phyloP scores from a whole-genome alignment of 1,140 invertebrate genomes.

The Brachionus rubens region DNA sequence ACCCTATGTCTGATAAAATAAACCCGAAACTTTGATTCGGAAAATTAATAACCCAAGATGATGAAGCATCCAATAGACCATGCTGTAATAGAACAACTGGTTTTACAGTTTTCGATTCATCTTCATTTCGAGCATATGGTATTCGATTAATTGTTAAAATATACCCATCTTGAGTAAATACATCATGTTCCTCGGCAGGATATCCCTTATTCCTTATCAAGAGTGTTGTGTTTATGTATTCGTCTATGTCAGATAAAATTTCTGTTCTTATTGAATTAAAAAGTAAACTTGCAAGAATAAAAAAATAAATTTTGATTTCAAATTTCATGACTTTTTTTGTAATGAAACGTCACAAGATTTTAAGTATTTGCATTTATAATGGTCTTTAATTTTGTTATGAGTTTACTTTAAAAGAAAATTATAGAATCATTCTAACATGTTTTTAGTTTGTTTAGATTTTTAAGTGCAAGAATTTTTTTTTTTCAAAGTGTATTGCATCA shows the following conservation, averaged over 20 bases:
- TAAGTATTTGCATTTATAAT: too few species aligned
- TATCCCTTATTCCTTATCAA: constrained; percentile 38
- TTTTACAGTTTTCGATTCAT: not conserved
- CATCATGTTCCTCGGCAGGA: constrained; percentile 36
- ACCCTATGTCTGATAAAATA: constrained; percentile 65
- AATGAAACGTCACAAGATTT: too few species aligned
- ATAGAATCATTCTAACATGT: too few species aligned
- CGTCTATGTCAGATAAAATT: constrained; percentile 10
- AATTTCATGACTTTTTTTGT: too few species aligned
- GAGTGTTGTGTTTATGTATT: constrained; percentile 16
- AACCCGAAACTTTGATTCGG: constrained; percentile 28
- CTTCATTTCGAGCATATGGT: not conserved
- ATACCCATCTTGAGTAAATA: constrained; percentile 38
- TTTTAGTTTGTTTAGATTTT: too few species aligned
- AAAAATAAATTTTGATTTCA: too few species aligned
- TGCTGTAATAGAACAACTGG: constrained; percentile 14
- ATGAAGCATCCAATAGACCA: constrained; percentile 28
- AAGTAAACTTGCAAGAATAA: too few species aligned
- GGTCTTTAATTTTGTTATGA: too few species aligned
- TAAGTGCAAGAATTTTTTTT: too few species aligned
- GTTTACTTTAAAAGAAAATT: too few species aligned
- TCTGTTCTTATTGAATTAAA: too few species aligned
- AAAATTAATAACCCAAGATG: constrained; percentile 28
- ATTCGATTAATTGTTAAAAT: constrained; percentile 1
- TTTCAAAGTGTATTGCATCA: too few species aligned